Evolutionary conservation across 2,888 invertebrate species (phyloP), one percentile per base, ranked within the genome.

Genomic region (Melieria picta): DNA sequence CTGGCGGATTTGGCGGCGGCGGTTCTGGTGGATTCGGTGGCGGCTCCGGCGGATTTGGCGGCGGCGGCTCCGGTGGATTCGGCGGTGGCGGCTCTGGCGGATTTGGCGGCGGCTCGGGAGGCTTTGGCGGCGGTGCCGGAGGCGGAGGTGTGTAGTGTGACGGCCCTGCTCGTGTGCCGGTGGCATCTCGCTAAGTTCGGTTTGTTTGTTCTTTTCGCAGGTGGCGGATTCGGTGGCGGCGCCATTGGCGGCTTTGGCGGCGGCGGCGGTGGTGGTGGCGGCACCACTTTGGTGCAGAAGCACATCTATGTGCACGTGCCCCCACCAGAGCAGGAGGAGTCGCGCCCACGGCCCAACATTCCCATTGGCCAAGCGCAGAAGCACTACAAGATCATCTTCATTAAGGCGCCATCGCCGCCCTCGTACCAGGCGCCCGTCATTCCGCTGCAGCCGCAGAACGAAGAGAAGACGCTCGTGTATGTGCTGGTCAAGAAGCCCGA

Each of bases 301-400:
- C 94, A 94, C 89, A 94, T 94, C 86, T 95, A 95, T 89, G 95
- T 95, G 5, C 95, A 95, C 85, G 94, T 95, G 11, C 95, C 95
- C 65, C 95, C 95, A 83, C 94, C 92, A 89, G 94, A 95, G 87
- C 94, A 92, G n/a, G 91, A 92, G 80, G 91, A 92, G 82, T 89
- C 91, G 81, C 91, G 92, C 80, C 83, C 78, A 72, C 81, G 85
- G n/a, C 82, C 85, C 47, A 90, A 91, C 11, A 91, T 93, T 79
- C 89, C 90, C 16, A 88, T 91, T 1, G 91, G 92, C 64, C 92
- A 93, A 77, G 90, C 94, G 62, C 94, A 94, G 87, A 95, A 95
- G 82, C 94, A 95, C 87, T 94, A 95, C 91, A 95, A 95, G 86
- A 95, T 95, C 86, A 94, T 95, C 88, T 95, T 95, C 91, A 95